phyloP scores from a whole-genome alignment of 2,888 invertebrate genomes.

The Mythimna lalbum region DNA sequence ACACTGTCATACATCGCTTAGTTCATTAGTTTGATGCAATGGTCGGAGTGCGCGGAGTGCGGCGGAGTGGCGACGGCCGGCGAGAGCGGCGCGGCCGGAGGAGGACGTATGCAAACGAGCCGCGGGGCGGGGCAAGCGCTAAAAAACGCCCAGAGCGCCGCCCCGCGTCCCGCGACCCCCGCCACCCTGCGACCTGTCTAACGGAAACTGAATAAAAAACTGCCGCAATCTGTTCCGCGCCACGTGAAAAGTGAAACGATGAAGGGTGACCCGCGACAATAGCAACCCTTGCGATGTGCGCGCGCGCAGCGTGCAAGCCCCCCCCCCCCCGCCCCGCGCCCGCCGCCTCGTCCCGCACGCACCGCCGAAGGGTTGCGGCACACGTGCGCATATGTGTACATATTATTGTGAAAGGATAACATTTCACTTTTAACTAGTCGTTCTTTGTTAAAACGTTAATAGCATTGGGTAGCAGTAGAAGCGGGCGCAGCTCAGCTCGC shows the following conservation, averaged over 20 bases:
- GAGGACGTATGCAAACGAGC: constrained; percentile 79
- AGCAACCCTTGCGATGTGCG: constrained; percentile 75
- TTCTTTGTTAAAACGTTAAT: constrained; percentile 46
- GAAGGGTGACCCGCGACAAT: constrained; percentile 73
- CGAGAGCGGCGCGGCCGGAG: constrained; percentile 35
- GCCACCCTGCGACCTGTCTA: constrained; percentile 66
- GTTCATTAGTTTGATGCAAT: neutral
- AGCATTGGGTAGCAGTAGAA: constrained; percentile 29
- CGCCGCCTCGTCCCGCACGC: constrained; percentile 37
- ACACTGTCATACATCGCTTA: neutral
- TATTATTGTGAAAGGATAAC: constrained; percentile 66
- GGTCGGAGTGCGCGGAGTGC: constrained; percentile 2
- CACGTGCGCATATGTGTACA: constrained; percentile 69
- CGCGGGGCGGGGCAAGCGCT: constrained; percentile 69
- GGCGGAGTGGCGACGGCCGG: constrained; percentile 6
- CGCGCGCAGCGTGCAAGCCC: constrained; percentile 72
- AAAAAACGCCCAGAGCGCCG: constrained; percentile 69
- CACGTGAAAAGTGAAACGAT: constrained; percentile 76
- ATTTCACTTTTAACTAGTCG: constrained; percentile 72
- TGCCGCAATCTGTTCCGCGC: constrained; percentile 79
- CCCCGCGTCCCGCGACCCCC: constrained; percentile 59
- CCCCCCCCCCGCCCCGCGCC: constrained; percentile 39
- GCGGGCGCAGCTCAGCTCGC: neutral
- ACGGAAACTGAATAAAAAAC: constrained; percentile 76
- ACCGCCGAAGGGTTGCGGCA: constrained; percentile 34